phyloP scores from a whole-genome alignment of 2,888 invertebrate genomes.

The Pseudoips prasinana region DNA sequence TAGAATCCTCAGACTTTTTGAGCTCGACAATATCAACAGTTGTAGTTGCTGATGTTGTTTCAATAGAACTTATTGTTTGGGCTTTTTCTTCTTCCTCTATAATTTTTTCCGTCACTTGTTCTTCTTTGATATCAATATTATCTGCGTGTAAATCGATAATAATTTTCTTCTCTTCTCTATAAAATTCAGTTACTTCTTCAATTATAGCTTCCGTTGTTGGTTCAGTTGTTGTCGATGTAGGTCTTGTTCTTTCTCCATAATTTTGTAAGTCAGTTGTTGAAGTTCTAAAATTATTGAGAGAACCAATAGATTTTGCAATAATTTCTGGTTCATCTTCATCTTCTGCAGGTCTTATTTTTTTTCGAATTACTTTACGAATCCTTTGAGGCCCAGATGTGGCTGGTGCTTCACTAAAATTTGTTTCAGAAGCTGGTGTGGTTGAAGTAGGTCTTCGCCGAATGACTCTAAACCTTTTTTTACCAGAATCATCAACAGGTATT shows the following conservation, averaged over 20 bases:
- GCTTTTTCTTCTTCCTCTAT: constrained; percentile 27
- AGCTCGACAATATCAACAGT: not conserved
- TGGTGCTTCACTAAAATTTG: constrained; percentile 32
- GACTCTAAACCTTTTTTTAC: constrained; percentile 60
- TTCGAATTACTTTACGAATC: constrained; percentile 66
- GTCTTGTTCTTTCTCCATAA: constrained; percentile 61
- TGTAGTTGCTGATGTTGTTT: constrained; percentile 7
- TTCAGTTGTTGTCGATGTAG: constrained; percentile 33
- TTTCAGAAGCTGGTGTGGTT: constrained; percentile 37
- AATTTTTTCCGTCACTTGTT: constrained; percentile 20
- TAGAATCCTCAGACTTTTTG: constrained; percentile 1
- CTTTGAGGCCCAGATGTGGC: constrained; percentile 36
- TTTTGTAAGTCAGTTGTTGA: constrained; percentile 46
- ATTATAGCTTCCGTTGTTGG: constrained; percentile 31
- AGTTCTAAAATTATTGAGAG: constrained; percentile 37
- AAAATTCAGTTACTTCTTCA: constrained; percentile 34
- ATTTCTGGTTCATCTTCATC: constrained; percentile 52
- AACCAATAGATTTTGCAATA: constrained; percentile 45
- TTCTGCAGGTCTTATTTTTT: constrained; percentile 56
- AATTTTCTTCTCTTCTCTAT: constrained; percentile 23
- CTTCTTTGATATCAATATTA: constrained; percentile 9
- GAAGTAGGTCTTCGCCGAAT: constrained; percentile 62
- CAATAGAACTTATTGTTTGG: constrained; percentile 15
- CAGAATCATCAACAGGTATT: constrained; percentile 50
- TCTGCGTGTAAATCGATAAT: constrained; percentile 1